Evolutionary conservation across 2,888 invertebrate species (phyloP).

Genomic region (Eupithecia dodoneata): DNA sequence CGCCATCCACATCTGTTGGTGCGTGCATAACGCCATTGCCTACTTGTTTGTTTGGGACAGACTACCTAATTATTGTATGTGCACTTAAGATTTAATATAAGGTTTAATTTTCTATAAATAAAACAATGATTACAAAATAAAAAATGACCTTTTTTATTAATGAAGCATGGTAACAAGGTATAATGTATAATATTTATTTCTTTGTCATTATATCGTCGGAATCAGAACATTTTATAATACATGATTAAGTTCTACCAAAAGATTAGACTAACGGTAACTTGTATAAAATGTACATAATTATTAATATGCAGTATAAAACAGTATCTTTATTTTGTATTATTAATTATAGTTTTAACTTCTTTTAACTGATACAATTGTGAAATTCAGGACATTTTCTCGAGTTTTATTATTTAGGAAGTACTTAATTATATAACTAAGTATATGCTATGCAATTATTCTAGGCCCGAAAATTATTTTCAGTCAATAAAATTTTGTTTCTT

Average conservation of each 20-base stretch:
- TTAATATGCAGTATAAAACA: constrained; percentile 76
- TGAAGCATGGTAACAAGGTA: constrained; percentile 84
- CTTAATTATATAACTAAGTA: constrained; percentile 56
- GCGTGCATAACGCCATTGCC: too few relatives aligned
- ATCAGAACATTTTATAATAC: constrained; percentile 79
- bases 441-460: constrained; percentile 68
- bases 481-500: constrained; percentile 50
- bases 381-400: constrained; percentile 64
- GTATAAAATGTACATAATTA: constrained; percentile 81
- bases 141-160: constrained; percentile 82
- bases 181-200: constrained; percentile 78
- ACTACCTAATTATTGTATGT: background rate
- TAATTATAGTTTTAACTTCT: background rate
- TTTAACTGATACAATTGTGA: background rate
- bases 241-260: constrained; percentile 78
- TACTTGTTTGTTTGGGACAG: background rate
- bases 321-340: constrained; percentile 66
- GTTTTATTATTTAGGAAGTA: constrained; percentile 68
- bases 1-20: background rate
- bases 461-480: constrained; percentile 71
- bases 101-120: constrained; percentile 47
- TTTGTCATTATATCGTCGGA: constrained; percentile 66
- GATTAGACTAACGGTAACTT: constrained; percentile 82
- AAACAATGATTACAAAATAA: constrained; percentile 79
- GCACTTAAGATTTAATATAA: background rate